Evolutionary conservation across 1,140 invertebrate genomes (phyloP).

Genomic region (Lordiphosa clarofinis): DNA sequence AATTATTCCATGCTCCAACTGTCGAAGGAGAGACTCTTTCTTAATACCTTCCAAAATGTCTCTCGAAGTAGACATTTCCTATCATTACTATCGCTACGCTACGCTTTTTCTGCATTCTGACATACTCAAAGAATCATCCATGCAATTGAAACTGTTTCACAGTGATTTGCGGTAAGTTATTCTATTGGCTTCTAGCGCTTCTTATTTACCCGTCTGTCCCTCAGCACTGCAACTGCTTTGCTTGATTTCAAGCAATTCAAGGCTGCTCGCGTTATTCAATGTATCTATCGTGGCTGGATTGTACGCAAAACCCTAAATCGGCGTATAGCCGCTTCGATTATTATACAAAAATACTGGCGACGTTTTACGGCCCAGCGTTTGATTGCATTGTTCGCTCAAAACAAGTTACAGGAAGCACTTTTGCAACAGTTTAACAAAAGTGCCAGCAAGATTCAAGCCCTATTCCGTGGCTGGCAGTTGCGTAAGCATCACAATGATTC

Average conservation of each 20-base stretch:
- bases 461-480: slow-evolving; percentile 51
- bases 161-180: too few species aligned
- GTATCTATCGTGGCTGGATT: slow-evolving; percentile 30
- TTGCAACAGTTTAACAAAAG: neutral
- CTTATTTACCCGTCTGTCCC: neutral
- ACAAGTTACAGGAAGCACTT: neutral
- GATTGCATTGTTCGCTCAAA: slow-evolving; percentile 1
- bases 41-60: too few species aligned
- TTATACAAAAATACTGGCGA: slow-evolving; percentile 48
- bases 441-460: slow-evolving; percentile 36
- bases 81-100: too few species aligned
- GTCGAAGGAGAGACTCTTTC: too few species aligned
- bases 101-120: too few species aligned
- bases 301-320: neutral
- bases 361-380: neutral
- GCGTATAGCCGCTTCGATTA: neutral
- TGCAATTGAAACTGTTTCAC: too few species aligned
- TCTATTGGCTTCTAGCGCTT: neutral
- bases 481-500: slow-evolving; percentile 36
- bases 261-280: slow-evolving; percentile 52
- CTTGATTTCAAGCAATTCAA: slow-evolving; percentile 54
- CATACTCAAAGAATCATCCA: too few species aligned
- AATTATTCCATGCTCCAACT: too few species aligned
- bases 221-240: neutral
- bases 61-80: too few species aligned